Conservation (phyloP, 2,888 invertebrate genomes). For the Nesidiocoris tenuis region DNA sequence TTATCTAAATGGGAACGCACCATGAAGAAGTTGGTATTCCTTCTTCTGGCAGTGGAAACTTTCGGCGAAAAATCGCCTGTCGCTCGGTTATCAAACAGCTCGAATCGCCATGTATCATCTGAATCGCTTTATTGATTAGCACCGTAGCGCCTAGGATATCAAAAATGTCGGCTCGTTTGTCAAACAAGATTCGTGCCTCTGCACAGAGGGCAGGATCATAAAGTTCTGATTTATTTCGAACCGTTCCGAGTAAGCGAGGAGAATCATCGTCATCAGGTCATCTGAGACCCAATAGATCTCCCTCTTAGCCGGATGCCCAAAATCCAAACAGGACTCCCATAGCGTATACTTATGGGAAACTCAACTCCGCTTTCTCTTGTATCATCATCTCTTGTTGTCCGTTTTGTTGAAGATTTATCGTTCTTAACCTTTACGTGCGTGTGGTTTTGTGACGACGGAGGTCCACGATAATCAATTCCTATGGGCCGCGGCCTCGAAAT, state of each 20-base stretch:
- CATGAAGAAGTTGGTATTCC: neutral
- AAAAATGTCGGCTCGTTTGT: neutral
- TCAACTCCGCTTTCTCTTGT: conserved; percentile 7
- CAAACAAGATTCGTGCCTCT: neutral
- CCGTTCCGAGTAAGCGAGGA: neutral
- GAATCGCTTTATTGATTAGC: neutral
- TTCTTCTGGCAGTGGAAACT: neutral
- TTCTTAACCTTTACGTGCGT: conserved; percentile 6
- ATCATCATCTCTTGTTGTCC: neutral
- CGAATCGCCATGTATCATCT: neutral
- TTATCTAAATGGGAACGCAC: neutral
- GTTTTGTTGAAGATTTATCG: conserved; percentile 7
- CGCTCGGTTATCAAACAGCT: neutral
- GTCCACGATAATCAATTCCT: conserved; percentile 24
- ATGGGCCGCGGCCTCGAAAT: conserved; percentile 25
- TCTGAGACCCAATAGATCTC: neutral
- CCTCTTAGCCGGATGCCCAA: neutral
- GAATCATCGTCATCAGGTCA: neutral
- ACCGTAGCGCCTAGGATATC: neutral
- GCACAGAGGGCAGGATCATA: neutral
- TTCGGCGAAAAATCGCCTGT: neutral
- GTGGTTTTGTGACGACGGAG: conserved; percentile 25
- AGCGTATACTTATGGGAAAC: conserved; percentile 23
- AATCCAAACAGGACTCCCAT: neutral
- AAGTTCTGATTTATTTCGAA: neutral